These are phyloP conservation scores for Caenorhabditis japonica DNA, from an alignment of 2,888 invertebrate genomes.

Conservation along the genomic window DNA sequence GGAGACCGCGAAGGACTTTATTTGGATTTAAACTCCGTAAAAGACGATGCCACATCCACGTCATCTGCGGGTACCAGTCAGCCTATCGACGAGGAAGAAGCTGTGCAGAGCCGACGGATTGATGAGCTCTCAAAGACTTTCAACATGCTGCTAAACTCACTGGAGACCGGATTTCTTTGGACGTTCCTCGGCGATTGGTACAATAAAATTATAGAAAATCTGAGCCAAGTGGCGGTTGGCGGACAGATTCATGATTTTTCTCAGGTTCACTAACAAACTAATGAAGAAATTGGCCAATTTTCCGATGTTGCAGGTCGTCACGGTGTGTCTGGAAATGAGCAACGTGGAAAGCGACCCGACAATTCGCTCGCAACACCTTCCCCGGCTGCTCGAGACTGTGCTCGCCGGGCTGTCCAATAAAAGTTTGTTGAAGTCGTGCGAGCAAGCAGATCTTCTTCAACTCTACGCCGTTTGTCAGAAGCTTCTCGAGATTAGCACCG, in stretches of 20 bases:
- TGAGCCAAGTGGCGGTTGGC: conserved; percentile 8
- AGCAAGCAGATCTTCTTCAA: conserved; percentile 38
- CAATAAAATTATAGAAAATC: conserved; percentile 58
- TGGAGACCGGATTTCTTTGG: conserved; percentile 86
- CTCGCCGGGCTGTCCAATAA: conserved; percentile 37
- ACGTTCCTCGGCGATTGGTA: conserved; percentile 82
- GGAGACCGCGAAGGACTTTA: conserved; percentile 34
- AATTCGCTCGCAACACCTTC: conserved; percentile 63
- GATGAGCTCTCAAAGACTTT: conserved; percentile 87
- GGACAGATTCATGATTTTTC: conserved; percentile 37
- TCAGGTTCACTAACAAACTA: conserved; percentile 13
- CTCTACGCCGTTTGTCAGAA: conserved; percentile 44
- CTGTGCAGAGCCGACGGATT: conserved; percentile 51
- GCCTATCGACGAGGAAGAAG: conserved; percentile 6
- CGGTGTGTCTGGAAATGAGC: conserved; percentile 43
- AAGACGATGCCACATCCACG: conserved; percentile 12
- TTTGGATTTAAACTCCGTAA: conserved; percentile 37
- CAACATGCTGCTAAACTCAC: conserved; percentile 86
- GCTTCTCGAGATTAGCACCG: conserved; percentile 41
- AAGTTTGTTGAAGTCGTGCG: conserved; percentile 11
- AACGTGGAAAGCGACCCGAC: conserved; percentile 55
- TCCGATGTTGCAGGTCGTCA: conserved; percentile 49
- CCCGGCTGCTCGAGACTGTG: conserved; percentile 63
- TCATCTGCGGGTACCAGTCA: background rate
- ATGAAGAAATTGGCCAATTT: background rate